phyloP scores from a whole-genome alignment of 2,797 vertebrate genomes.

The Manis pentadactyla region DNA sequence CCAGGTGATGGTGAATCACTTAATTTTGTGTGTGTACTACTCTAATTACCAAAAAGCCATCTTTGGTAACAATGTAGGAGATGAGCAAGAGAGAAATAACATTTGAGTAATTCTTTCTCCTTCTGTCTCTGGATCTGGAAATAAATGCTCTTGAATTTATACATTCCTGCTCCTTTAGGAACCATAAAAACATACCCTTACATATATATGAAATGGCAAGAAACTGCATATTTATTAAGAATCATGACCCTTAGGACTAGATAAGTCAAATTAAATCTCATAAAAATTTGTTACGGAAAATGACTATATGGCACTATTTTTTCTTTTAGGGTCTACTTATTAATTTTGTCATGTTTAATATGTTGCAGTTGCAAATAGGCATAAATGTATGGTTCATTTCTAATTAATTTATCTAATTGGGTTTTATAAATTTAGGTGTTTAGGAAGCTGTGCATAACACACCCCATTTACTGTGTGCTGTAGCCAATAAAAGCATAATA shows the following conservation, averaged over 20 bases:
- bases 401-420: conserved; percentile 91
- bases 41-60: conserved; percentile 48
- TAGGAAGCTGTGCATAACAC: conserved; percentile 87
- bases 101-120: conserved; percentile 64
- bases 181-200: conserved; percentile 48
- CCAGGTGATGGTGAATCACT: background rate
- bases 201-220: conserved; percentile 56
- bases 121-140: conserved; percentile 54
- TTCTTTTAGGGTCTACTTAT: conserved; percentile 83
- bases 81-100: conserved; percentile 46
- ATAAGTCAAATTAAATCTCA: conserved; percentile 76
- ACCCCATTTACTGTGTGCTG: conserved; percentile 88
- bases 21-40: background rate
- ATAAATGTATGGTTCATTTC: conserved; percentile 85
- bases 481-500: conserved; percentile 90
- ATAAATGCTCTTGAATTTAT: conserved; percentile 71
- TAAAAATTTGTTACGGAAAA: conserved; percentile 78
- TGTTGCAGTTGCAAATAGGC: conserved; percentile 85
- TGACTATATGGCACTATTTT: conserved; percentile 64
- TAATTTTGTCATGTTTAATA: conserved; percentile 86
- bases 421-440: conserved; percentile 89
- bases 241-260: conserved; percentile 65
- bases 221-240: conserved; percentile 68
- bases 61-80: conserved; percentile 27
- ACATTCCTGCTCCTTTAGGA: conserved; percentile 68